Evolutionary conservation across 1,140 invertebrate species (phyloP).

Genomic region (Plutomurus gul): DNA sequence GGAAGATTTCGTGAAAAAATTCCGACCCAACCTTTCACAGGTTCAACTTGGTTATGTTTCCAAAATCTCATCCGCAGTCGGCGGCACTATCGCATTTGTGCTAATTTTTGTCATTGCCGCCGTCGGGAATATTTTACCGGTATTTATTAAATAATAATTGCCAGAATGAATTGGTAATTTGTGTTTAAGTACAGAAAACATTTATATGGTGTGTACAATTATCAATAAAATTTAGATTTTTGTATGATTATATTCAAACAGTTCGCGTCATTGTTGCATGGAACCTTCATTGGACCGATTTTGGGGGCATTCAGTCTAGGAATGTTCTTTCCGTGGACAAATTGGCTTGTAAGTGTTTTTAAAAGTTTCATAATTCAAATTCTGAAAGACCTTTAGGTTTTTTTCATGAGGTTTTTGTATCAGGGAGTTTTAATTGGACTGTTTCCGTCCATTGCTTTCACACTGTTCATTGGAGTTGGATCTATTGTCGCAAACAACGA

Average conservation of each 20-base stretch:
- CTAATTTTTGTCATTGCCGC: slow-evolving; percentile 37
- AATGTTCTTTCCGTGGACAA: slow-evolving; percentile 48
- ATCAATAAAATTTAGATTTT: too few relatives aligned
- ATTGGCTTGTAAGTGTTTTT: slow-evolving; percentile 6
- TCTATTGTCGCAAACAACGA: slow-evolving; percentile 21
- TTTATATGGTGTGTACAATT: too few relatives aligned
- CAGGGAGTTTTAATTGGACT: slow-evolving; percentile 40
- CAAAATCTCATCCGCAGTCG: slow-evolving; percentile 17
- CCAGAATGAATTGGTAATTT: too few relatives aligned
- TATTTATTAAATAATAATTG: background rate
- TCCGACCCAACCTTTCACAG: slow-evolving; percentile 13
- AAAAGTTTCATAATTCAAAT: background rate
- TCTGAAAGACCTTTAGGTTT: background rate
- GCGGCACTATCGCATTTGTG: slow-evolving; percentile 36
- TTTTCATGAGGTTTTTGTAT: background rate
- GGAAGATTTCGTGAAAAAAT: slow-evolving; percentile 41
- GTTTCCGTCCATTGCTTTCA: slow-evolving; percentile 14
- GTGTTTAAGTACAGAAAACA: too few relatives aligned
- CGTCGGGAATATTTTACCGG: slow-evolving; percentile 39
- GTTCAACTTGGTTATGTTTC: slow-evolving; percentile 30
- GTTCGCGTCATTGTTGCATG: slow-evolving; percentile 40
- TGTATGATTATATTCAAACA: too few relatives aligned
- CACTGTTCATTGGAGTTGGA: slow-evolving; percentile 13
- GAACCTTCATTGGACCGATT: slow-evolving; percentile 44
- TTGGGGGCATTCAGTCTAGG: slow-evolving; percentile 42